A percentile compares a stretch with the other conserved stretches of the same genome.
These are phyloP conservation scores for Amblyraja radiata DNA, from an alignment of 2,797 vertebrate species.

Conservation along the genomic window DNA sequence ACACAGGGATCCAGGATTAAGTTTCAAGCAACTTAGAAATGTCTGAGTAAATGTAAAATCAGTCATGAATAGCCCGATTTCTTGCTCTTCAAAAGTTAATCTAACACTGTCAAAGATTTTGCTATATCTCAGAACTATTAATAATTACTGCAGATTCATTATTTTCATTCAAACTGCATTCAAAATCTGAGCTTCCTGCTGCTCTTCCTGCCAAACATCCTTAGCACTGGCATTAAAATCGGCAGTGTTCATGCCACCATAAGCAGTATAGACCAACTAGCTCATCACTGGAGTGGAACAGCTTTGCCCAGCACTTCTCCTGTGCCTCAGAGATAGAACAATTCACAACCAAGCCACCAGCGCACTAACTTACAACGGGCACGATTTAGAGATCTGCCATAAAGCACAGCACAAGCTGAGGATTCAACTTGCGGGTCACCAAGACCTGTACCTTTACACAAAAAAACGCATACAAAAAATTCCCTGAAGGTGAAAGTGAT, in stretches of 20 bases:
- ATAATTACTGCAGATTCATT: not conserved
- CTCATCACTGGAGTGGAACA: not conserved
- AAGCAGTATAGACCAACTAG: not conserved
- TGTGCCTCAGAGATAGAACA: not conserved
- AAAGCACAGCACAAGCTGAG: not conserved
- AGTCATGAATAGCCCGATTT: not conserved
- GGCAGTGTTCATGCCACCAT: no score
- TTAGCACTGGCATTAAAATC: no score
- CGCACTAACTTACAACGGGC: not conserved
- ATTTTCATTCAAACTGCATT: not conserved
- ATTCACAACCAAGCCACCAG: not conserved
- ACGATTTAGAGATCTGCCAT: not conserved
- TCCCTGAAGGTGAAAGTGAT: no score
- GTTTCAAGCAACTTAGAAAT: not conserved
- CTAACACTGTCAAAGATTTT: not conserved
- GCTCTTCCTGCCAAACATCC: not conserved
- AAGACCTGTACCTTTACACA: no score
- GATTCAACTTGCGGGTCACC: not conserved
- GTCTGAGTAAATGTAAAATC: not conserved
- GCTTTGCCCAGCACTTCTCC: not conserved
- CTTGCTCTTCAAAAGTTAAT: not conserved
- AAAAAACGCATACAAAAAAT: not conserved
- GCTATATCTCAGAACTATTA: not conserved
- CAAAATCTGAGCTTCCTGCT: not conserved
- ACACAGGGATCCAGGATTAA: not conserved